Conservation (phyloP, 2,888 invertebrate species). For the Diplazon laetatorius region DNA sequence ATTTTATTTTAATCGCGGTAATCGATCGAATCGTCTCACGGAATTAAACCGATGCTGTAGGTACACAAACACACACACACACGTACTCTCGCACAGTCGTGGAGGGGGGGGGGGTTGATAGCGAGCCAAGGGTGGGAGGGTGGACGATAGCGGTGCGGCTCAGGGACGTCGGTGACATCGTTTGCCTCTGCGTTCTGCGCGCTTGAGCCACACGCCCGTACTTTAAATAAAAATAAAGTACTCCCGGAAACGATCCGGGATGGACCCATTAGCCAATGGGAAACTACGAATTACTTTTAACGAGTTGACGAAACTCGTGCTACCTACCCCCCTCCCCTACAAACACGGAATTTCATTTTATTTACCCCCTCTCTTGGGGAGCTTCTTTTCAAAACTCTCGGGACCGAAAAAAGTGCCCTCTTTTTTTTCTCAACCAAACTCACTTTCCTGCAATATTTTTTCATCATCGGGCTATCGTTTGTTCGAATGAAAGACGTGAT, state of each 20-base stretch:
- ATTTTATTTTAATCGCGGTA: conserved; percentile 82
- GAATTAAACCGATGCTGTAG: conserved; percentile 74
- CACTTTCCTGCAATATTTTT: too few species aligned
- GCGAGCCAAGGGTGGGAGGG: conserved; percentile 18
- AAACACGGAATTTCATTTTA: conserved; percentile 46
- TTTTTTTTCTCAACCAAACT: too few species aligned
- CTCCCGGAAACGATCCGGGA: conserved; percentile 72
- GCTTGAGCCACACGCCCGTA: conserved; percentile 60
- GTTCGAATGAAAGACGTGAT: too few species aligned
- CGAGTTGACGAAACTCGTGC: conserved; percentile 72
- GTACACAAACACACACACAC: conserved; percentile 29
- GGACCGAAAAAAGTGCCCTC: not conserved
- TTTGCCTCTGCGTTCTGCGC: conserved; percentile 38
- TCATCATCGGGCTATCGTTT: too few species aligned
- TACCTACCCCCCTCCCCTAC: conserved; percentile 46
- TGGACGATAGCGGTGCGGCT: conserved; percentile 29
- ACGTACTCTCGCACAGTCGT: conserved; percentile 27
- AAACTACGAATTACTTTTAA: conserved; percentile 78
- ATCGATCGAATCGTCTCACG: conserved; percentile 78
- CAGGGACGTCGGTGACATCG: conserved; percentile 47
- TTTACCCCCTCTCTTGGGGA: conserved; percentile 18
- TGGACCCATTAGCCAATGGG: conserved; percentile 81
- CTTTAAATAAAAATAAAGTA: conserved; percentile 82
- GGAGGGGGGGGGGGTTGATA: conserved; percentile 26
- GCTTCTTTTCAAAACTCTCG: conserved; percentile 22